phyloP scores from a whole-genome alignment of 2,888 invertebrate species.

The Euphydryas editha region DNA sequence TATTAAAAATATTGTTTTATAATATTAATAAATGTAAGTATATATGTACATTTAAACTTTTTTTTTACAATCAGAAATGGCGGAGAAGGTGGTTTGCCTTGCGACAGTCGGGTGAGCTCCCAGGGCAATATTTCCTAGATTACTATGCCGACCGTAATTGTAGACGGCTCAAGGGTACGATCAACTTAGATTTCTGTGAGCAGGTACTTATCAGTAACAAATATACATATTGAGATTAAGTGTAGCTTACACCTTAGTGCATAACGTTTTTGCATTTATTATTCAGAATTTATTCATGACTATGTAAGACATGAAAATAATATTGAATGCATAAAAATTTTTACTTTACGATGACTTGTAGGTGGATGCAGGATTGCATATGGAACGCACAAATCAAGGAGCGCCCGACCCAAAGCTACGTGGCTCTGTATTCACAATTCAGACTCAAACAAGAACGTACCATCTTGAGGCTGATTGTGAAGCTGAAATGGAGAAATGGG shows the following conservation, averaged over 20 bases:
- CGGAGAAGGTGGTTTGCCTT: constrained; percentile 97
- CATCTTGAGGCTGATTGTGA: constrained; percentile 96
- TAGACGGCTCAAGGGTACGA: constrained; percentile 93
- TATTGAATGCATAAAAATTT: neutral
- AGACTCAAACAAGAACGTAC: constrained; percentile 94
- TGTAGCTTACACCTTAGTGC: neutral
- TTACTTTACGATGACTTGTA: constrained; percentile 50
- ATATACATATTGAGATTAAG: constrained; percentile 16
- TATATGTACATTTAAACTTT: neutral
- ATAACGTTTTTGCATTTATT: constrained; percentile 13
- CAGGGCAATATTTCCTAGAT: constrained; percentile 96
- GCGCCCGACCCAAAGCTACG: constrained; percentile 85
- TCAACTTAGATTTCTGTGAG: constrained; percentile 97
- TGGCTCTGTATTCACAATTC: constrained; percentile 91
- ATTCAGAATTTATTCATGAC: constrained; percentile 8
- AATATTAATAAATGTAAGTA: neutral
- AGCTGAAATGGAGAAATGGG: constrained; percentile 97
- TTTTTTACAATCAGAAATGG: constrained; percentile 89
- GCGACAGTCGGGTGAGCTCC: constrained; percentile 94
- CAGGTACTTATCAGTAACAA: constrained; percentile 84
- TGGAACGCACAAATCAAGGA: constrained; percentile 91
- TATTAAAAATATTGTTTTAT: neutral
- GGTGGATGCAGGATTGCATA: constrained; percentile 93
- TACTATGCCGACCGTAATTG: constrained; percentile 95
- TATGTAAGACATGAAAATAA: constrained; percentile 4